A percentile compares a stretch with the other conserved stretches of the same genome.
These are phyloP conservation scores for Indicator indicator DNA, from an alignment of 2,113 vertebrate species.

Conservation along the genomic window DNA sequence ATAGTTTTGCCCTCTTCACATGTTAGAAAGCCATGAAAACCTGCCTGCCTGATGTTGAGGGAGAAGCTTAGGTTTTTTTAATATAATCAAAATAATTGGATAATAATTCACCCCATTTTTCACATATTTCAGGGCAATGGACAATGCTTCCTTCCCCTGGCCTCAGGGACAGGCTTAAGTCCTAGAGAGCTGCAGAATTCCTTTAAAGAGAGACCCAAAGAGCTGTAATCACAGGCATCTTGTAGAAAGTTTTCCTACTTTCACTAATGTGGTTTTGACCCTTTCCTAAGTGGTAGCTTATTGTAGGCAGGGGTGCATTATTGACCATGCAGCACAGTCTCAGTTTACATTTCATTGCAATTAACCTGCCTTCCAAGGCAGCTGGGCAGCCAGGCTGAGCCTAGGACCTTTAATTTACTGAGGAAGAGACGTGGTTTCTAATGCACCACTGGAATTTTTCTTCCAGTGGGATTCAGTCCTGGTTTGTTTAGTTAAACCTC, in stretches of 20 bases:
- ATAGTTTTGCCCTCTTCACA: background rate
- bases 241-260: background rate
- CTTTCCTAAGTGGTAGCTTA: background rate
- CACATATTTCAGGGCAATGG: background rate
- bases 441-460: background rate
- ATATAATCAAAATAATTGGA: background rate
- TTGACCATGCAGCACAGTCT: background rate
- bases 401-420: background rate
- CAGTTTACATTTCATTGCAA: background rate
- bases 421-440: background rate
- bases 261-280: background rate
- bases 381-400: background rate
- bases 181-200: background rate
- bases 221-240: background rate
- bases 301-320: background rate
- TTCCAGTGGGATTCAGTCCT: background rate
- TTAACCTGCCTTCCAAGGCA: background rate
- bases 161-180: background rate
- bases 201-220: background rate
- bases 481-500: conserved; percentile 33
- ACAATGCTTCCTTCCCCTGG: background rate
- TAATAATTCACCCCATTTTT: background rate
- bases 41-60: background rate
- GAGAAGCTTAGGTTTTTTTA: background rate
- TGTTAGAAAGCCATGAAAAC: background rate